These are phyloP conservation scores for Onchidella celtica DNA, from an alignment of 2,888 invertebrate genomes.

Conservation along the genomic window DNA sequence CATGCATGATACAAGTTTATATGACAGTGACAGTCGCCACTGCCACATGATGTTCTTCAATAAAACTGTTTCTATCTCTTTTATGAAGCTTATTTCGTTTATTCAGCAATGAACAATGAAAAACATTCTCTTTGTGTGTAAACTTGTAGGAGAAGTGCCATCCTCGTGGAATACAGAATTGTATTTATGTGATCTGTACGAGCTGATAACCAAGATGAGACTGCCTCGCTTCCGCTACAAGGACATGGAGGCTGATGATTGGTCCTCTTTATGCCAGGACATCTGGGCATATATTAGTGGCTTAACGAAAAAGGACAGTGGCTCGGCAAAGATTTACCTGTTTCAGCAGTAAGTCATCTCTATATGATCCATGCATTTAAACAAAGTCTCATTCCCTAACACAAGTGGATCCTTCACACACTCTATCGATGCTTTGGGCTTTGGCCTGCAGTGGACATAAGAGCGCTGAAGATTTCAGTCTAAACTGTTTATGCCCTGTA, in stretches of 20 bases:
- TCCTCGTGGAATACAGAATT: constrained; percentile 68
- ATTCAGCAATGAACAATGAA: not conserved
- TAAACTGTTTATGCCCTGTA: too few species aligned
- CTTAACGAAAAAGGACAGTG: constrained; percentile 55
- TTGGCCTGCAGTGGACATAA: too few species aligned
- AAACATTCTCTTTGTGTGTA: too few species aligned
- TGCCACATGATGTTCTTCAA: too few species aligned
- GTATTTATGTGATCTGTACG: constrained; percentile 62
- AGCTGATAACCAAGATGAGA: constrained; percentile 58
- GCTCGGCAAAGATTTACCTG: constrained; percentile 52
- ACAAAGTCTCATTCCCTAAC: too few species aligned
- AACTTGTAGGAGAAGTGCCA: constrained; percentile 7
- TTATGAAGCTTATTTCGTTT: not conserved
- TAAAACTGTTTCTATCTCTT: not conserved
- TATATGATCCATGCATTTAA: too few species aligned
- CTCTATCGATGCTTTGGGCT: too few species aligned
- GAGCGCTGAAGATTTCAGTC: too few species aligned
- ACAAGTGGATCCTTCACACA: too few species aligned
- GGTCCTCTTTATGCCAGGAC: constrained; percentile 65
- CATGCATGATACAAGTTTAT: too few species aligned
- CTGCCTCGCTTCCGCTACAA: constrained; percentile 65
- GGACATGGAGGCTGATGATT: constrained; percentile 58
- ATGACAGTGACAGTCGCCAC: too few species aligned
- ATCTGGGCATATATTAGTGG: constrained; percentile 63
- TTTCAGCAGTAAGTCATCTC: constrained; percentile 56